Base-by-base conservation (phyloP, 2,797 vertebrate species). In the Danio choprae region DNA sequence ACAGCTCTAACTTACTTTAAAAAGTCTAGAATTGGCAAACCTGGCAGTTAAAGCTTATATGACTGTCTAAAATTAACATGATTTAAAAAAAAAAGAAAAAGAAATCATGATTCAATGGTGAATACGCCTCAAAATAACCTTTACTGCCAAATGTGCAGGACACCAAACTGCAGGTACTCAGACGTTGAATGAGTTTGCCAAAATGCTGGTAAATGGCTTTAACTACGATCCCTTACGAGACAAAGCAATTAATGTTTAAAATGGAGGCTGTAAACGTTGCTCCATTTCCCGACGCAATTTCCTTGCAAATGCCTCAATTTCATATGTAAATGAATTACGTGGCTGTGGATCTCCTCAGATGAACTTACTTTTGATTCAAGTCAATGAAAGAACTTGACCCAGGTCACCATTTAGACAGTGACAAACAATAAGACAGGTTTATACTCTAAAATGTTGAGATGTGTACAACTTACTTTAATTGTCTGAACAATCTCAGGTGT, bases 231-330 rank as follows among this genome's bases (percentile, higher is more conserved):
- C 40, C 40, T 55, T 70, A 55, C n/a, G 55, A 70, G 68, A 70
- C 68, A 72, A 43, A 58, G 53, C 53, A 72, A 72, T 72, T 58
- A 43, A 44, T 8, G 70, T 58, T 72, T 72, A 72, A 58, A 18
- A 72, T 58, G 40, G 13, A 58, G 40, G 40, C 53, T 72, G 53
- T 72, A 41, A 70, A 53, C 4, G n/a, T 36, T 13, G 36, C 68
- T 20, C 50, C 46, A 53, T 74, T 63, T 74, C 44, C 58, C 7
- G 0, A 63, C 63, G 72, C 58, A 62, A 48, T 62, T 74, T 62
- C 16, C 44, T 40, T 38, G 56, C 18, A 63, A 51, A 29, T 50
- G 16, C 29, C 29, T 51, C 44, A 50, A 22, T 75, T 75, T 75
- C 6, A 63, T 22, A 62, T 50, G 59, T 63, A 63, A 75, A 63